Conservation (phyloP, 1,140 invertebrate genomes). For the Calosoma granatense region DNA sequence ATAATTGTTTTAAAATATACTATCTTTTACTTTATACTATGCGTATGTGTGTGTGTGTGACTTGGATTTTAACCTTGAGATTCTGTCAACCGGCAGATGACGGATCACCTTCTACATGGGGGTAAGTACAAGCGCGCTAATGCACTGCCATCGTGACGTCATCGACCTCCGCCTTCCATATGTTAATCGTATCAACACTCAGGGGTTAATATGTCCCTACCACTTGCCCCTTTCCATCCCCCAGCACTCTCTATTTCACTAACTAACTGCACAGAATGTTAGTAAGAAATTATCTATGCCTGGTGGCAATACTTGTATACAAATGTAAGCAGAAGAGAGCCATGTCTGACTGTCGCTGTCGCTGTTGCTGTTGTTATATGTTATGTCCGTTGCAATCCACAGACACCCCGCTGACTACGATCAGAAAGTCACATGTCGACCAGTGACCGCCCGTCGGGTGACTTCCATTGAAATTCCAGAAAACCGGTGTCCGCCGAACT, state of each 20-base stretch:
- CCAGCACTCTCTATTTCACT: no score
- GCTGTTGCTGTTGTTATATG: no score
- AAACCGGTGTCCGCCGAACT: slow-evolving; percentile 12
- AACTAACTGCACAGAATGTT: no score
- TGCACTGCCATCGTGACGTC: neutral
- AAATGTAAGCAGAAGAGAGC: no score
- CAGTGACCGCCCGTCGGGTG: slow-evolving; percentile 3
- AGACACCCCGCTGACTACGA: slow-evolving; percentile 4
- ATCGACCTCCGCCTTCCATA: neutral
- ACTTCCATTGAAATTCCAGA: slow-evolving; percentile 14
- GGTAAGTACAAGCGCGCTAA: neutral
- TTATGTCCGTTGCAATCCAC: no score
- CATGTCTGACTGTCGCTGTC: no score
- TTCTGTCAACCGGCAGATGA: neutral
- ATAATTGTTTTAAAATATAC: neutral
- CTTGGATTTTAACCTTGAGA: neutral
- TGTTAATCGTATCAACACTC: neutral
- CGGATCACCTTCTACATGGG: neutral
- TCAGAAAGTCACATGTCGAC: slow-evolving; percentile 14
- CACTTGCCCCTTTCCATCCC: no score
- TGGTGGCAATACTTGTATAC: no score
- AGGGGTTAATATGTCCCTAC: no score
- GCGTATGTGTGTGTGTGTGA: neutral
- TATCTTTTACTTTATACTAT: neutral
- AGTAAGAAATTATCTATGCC: neutral